These are phyloP conservation scores for Toxostoma redivivum DNA, from an alignment of 2,113 vertebrate species.

Conservation along the genomic window DNA sequence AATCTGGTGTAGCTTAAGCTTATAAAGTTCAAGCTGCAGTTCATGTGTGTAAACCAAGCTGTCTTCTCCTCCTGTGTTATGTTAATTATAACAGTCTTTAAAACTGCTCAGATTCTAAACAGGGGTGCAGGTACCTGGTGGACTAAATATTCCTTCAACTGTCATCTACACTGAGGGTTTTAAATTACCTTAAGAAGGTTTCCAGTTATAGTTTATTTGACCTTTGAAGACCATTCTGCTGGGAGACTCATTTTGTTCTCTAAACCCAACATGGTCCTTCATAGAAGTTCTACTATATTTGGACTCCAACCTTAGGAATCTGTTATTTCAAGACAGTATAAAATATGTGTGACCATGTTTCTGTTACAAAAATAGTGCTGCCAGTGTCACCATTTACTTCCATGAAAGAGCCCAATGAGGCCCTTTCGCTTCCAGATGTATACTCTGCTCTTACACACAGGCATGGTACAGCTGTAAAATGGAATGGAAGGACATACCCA, in stretches of 20 bases:
- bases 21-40: background rate
- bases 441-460: background rate
- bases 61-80: background rate
- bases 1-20: background rate
- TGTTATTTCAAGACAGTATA: background rate
- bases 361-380: background rate
- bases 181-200: background rate
- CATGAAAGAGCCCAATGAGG: background rate
- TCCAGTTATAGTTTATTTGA: background rate
- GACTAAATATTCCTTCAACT: background rate
- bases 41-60: background rate
- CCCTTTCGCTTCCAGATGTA: background rate
- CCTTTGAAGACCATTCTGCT: background rate
- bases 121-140: background rate
- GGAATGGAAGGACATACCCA: accelerated
- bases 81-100: background rate
- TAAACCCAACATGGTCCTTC: background rate
- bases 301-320: background rate
- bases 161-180: background rate
- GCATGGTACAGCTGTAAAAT: background rate
- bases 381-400: background rate
- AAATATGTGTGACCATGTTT: background rate
- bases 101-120: background rate
- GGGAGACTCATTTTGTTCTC: background rate
- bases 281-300: background rate